Evolutionary conservation across 1,140 invertebrate species (phyloP).

Genomic region (Drosophila micromelanica): DNA sequence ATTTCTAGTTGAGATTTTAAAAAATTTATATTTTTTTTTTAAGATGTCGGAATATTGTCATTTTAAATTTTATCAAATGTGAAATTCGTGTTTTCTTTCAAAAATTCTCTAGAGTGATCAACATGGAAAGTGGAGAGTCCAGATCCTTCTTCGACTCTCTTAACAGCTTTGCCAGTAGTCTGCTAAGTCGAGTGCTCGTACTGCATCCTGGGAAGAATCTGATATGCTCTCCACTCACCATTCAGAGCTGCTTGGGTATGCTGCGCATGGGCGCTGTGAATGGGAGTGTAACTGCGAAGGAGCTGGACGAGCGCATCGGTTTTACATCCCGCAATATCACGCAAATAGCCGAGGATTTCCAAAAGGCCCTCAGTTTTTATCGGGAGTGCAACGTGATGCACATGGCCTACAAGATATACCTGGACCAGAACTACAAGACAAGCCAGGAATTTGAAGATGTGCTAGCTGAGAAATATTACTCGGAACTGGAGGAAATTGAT

Average conservation of each 20-base stretch:
- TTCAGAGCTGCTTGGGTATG: conserved; percentile 8
- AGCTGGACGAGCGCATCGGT: neutral
- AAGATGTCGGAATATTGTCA: too few species aligned
- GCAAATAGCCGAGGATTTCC: conserved; percentile 14
- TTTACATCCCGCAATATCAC: neutral
- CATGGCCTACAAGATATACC: conserved; percentile 13
- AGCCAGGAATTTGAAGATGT: neutral
- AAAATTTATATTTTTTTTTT: too few species aligned
- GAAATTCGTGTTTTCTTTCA: too few species aligned
- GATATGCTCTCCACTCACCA: conserved; percentile 8
- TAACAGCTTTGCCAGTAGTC: neutral
- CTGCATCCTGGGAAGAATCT: neutral
- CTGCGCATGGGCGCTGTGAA: neutral
- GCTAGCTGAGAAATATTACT: neutral
- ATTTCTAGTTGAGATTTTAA: too few species aligned
- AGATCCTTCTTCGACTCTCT: neutral
- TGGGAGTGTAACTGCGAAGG: neutral
- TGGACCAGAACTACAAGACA: neutral
- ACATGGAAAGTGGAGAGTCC: neutral
- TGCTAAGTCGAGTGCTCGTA: neutral
- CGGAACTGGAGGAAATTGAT: conserved; percentile 3
- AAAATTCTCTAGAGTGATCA: neutral
- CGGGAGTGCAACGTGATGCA: neutral
- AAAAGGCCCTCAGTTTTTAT: neutral
- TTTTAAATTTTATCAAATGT: too few species aligned